Conservation (phyloP, 2,797 vertebrate species). For the Podarcis lilfordi region DNA sequence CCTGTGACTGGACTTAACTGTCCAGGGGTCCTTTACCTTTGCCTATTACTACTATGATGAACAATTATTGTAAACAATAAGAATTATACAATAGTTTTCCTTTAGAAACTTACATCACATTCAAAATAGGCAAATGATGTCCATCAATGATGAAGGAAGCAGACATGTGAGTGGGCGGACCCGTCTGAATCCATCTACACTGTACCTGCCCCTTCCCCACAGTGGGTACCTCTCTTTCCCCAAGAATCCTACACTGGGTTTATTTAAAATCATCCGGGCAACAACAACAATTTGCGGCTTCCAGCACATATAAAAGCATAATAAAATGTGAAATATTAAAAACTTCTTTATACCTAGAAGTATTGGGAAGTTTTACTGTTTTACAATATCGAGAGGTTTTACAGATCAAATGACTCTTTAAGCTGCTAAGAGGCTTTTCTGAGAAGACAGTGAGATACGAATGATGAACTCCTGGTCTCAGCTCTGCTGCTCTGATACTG, state of each 20-base stretch:
- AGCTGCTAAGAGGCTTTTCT: neutral
- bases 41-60: neutral
- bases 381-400: no score
- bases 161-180: neutral
- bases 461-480: neutral
- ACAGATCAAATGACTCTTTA: neutral
- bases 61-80: neutral
- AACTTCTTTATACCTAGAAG: no score
- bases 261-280: neutral
- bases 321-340: no score
- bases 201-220: neutral
- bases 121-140: neutral
- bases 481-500: neutral
- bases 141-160: neutral
- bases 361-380: no score
- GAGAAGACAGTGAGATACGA: neutral
- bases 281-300: neutral
- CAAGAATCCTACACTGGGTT: neutral
- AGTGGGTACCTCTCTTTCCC: neutral
- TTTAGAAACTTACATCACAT: neutral
- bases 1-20: no score
- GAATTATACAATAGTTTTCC: neutral
- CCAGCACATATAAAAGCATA: no score
- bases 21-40: no score
- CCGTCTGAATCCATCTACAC: neutral